Evolutionary conservation across 2,797 vertebrate species (phyloP).

Genomic region (Selene dorsalis): DNA sequence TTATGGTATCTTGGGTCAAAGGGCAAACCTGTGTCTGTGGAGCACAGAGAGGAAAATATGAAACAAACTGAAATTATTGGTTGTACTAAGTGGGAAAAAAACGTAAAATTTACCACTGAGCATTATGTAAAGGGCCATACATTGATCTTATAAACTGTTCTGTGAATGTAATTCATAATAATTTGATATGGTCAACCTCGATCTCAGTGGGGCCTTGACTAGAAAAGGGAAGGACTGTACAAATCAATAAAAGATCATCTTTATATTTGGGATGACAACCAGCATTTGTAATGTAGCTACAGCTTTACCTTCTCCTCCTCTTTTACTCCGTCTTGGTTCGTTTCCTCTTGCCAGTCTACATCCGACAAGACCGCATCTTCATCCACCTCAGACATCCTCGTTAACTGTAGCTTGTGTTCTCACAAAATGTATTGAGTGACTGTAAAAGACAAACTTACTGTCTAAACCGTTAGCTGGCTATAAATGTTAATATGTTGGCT

Average conservation of each 20-base stretch:
- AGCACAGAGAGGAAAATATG: conserved; percentile 3
- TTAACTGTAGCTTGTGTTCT: rapidly evolving
- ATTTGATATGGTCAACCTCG: not conserved
- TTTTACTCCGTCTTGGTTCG: conserved; percentile 5
- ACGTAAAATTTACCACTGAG: not conserved
- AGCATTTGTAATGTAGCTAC: not conserved
- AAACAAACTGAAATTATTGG: not conserved
- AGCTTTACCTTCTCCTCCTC: conserved; percentile 47
- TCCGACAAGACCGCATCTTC: conserved; percentile 63
- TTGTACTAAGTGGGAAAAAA: not conserved
- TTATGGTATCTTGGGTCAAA: conserved; percentile 85
- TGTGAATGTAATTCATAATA: not conserved
- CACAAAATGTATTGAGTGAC: not conserved
- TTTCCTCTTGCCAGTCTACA: conserved; percentile 54
- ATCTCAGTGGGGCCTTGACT: no score
- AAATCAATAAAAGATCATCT: not conserved
- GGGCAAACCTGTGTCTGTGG: conserved; percentile 64
- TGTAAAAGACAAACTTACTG: not conserved
- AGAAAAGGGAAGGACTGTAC: not conserved
- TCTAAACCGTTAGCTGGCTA: not conserved
- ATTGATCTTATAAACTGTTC: not conserved
- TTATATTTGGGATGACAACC: not conserved
- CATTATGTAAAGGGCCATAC: not conserved
- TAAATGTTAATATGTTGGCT: not conserved
- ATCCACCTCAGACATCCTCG: conserved; percentile 59